Evolutionary conservation across 1,140 invertebrate genomes (phyloP), one percentile per base, ranked within the genome.

Genomic region (Orchesella cincta): DNA sequence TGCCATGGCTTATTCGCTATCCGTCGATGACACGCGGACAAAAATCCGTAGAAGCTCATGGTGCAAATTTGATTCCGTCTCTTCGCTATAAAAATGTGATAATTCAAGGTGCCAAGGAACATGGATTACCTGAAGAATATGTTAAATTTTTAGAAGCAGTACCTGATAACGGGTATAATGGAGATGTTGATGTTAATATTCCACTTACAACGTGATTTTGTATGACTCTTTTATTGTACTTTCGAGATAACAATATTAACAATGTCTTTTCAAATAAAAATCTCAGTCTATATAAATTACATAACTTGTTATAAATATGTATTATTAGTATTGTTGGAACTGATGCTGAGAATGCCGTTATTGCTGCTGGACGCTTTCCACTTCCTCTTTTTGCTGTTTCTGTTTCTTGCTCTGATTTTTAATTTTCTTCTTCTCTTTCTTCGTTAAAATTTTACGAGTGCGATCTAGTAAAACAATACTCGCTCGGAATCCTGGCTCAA

Each of bases 1-100:
- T 93, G 92, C 83, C n/a, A 85, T 91, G 70, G 89, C 89, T 52
- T 94, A 94, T 83, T n/a, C n/a, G n/a, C 88, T 91, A 82, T 87
- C 92, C 81, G 85, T 86, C 18, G 85, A 88, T 34, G 86, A 85
- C 31, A 86, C 87, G 2, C 73, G 81, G n/a, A 26, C 82, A 87
- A 76, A 83, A 86, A 70, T 76, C 84, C n/a, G 81, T 86, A 76
- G 80, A 82, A 26, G 72, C 83, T n/a, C 77, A 85, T 80, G 81
- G 86, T 35, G 76, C 82, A 52, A 88, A 91, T 64, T 85, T 89
- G 80, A 87, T 87, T 83, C 93, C 93, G 31, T 94, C 92, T 0
- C 86, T 87, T 26, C 87, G 91, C 31, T 94, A 94, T 83, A 85
- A 92, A 85, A 83, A 86, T 74, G 84, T 88, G 3, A 90, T 91